Base-by-base conservation (phyloP, 2,113 vertebrate genomes). In the Pachycephala philippinensis region DNA sequence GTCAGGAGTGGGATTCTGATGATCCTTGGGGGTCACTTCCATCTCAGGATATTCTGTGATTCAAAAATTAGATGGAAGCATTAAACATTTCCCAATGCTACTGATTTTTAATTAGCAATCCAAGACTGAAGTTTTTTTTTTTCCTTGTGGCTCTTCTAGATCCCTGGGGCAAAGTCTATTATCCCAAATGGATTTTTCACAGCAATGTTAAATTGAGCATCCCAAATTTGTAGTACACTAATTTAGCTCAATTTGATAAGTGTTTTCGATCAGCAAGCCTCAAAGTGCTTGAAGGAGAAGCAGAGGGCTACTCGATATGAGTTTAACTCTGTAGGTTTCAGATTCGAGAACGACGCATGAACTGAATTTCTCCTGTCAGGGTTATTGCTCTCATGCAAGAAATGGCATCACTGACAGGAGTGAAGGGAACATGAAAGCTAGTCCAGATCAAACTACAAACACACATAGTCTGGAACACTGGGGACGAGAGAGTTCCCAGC, bases 151-250 rank as follows among this genome's bases (percentile, higher is more conserved):
- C 60, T 95, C 26, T 93, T 93, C 74, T 74, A 89, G 91, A 86
- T 84, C 93, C 91, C 57, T 50, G 13, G 26, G 81, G 96, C 72
- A 95, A 95, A 91, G 47, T 86, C 88, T 93, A 92, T 94, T 95
- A 95, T 90, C 70, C 77, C 90, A 95, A 96, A 96, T 95, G 78
- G 69, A 95, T 97, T 96, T 96, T 96, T 95, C 95, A 97, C 93
- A 90, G 77, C 69, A 92, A 96, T 60, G 64, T 78, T 95, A 95
- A 96, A 95, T 90, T 91, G 75, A 94, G 81, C 91, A 93, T 97
- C 64, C 61, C 86, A 74, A 95, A 96, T 95, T 53, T 86, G 71
- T 82, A 68, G 78, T 50, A 89, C 65, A 86, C 71, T 91, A 96
- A 97, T 94, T 93, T 94, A 95, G 68, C 63, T 94, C 81, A 93